Evolutionary conservation across 1,140 invertebrate species (phyloP).

Genomic region (Manduca sexta): DNA sequence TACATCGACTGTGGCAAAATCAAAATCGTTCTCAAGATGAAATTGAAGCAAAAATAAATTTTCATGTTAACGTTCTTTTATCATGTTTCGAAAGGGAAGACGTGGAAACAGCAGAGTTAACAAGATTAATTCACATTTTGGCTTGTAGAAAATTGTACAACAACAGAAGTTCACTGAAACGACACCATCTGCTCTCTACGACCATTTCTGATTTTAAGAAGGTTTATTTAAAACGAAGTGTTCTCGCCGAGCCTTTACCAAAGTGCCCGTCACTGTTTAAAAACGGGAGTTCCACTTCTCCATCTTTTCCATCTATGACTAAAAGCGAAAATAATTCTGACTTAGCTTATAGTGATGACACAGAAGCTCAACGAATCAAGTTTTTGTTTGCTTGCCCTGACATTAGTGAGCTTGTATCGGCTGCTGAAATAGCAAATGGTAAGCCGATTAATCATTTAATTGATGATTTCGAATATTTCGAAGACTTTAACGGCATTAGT

Average conservation of each 20-base stretch:
- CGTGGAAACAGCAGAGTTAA: slow-evolving; percentile 49
- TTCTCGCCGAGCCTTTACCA: slow-evolving; percentile 46
- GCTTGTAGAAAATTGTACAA: slow-evolving; percentile 56
- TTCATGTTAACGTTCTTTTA: slow-evolving; percentile 50
- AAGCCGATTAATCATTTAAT: slow-evolving; percentile 43
- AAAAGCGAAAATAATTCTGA: slow-evolving; percentile 26
- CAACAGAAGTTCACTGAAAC: slow-evolving; percentile 56
- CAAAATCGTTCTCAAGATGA: slow-evolving; percentile 28
- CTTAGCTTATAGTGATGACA: slow-evolving; percentile 13
- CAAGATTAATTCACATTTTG: slow-evolving; percentile 49
- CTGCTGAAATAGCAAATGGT: slow-evolving; percentile 46
- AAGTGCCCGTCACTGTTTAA: slow-evolving; percentile 22
- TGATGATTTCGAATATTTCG: slow-evolving; percentile 61
- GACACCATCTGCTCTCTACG: slow-evolving; percentile 27
- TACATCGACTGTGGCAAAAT: slow-evolving; percentile 45
- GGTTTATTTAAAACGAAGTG: slow-evolving; percentile 51
- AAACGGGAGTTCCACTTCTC: slow-evolving; percentile 21
- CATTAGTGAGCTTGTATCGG: slow-evolving; percentile 57
- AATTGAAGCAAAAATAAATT: slow-evolving; percentile 48
- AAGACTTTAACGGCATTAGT: slow-evolving; percentile 47
- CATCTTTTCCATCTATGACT: slow-evolving; percentile 32
- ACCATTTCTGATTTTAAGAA: slow-evolving; percentile 56
- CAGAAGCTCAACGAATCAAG: slow-evolving; percentile 28
- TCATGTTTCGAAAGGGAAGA: slow-evolving; percentile 54
- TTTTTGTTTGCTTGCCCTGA: slow-evolving; percentile 57